These are phyloP conservation scores for Nezara viridula DNA, from an alignment of 2,888 invertebrate species.

Conservation along the genomic window DNA sequence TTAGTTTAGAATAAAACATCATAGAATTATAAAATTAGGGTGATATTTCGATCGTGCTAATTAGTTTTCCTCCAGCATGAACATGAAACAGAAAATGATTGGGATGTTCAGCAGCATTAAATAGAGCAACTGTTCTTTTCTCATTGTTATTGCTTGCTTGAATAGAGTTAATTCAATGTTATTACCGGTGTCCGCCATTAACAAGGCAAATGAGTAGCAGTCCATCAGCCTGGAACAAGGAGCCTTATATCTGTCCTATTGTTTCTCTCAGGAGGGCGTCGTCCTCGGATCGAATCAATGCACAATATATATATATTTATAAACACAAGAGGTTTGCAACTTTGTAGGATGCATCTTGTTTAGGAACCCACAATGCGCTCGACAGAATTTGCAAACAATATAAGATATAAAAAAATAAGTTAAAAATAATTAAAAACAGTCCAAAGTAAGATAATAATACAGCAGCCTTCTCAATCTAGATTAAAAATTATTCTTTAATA, in stretches of 20 bases:
- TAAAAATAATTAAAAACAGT: no score
- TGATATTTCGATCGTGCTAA: neutral
- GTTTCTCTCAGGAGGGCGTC: neutral
- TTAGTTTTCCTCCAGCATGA: neutral
- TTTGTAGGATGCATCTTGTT: neutral
- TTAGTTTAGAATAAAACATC: no score
- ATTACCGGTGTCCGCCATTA: conserved; percentile 1
- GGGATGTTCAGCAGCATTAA: neutral
- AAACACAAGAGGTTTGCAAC: neutral
- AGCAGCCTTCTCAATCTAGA: no score
- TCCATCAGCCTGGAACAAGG: neutral
- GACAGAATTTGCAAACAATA: neutral
- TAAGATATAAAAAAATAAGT: no score
- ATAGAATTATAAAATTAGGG: no score
- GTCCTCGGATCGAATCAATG: conserved; percentile 3
- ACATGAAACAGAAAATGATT: neutral
- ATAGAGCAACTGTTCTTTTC: neutral
- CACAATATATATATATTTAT: no score
- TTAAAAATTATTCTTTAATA: no score
- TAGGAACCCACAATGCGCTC: neutral
- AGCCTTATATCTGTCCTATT: neutral
- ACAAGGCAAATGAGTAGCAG: conserved; percentile 27
- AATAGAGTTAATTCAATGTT: conserved; percentile 28
- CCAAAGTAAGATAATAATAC: no score
- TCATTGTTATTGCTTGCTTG: neutral